Base-by-base conservation (phyloP, 2,113 vertebrate species). In the Thermophis baileyi region DNA sequence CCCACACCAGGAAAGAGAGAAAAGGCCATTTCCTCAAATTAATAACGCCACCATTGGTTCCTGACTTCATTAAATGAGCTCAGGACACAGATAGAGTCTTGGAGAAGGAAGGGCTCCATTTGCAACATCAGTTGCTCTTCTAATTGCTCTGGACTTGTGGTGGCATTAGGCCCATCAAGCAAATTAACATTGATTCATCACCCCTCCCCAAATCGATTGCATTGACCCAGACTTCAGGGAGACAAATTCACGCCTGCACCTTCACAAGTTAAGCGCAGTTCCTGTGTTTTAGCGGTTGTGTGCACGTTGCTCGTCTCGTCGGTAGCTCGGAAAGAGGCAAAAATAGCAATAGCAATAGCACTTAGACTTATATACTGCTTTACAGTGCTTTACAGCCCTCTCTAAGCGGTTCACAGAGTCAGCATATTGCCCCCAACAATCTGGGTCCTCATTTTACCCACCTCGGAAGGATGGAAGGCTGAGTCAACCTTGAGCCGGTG, bases 121-220 rank as follows among this genome's bases (percentile, higher is more conserved):
- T 10, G 0, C 4, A 3, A 93, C 4, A 1, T 95, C 93, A 92
- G 55, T 88, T 95, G 88, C 95, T 93, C 91, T 90, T 96, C 96
- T 97, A 97, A 97, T 98, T 97, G 97, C 97, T 97, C 94, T 92
- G 94, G 93, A 92, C 85, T 74, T 95, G 94, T 95, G 93, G 95
- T n/a, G 92, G 88, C 12, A 57, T 8, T 92, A 90, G 92, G 93
- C 94, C 96, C 95, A 94, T 95, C 87, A 93, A 97, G 95, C 96
- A 95, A 97, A 98, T 98, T 97, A 96, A 93, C 20, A 98, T 98
- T 74, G 97, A 98, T 97, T 92, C 92, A 89, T 94, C 60, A 22
- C 97, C 97, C 94, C 94, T 96, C 88, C 96, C 94, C 85, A 11
- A 49, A 96, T 98, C 98, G 86, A 98, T 97, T 93, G 47, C 96